Evolutionary conservation across 1,140 invertebrate species (phyloP).

Genomic region (Thereuonema tuberculata): DNA sequence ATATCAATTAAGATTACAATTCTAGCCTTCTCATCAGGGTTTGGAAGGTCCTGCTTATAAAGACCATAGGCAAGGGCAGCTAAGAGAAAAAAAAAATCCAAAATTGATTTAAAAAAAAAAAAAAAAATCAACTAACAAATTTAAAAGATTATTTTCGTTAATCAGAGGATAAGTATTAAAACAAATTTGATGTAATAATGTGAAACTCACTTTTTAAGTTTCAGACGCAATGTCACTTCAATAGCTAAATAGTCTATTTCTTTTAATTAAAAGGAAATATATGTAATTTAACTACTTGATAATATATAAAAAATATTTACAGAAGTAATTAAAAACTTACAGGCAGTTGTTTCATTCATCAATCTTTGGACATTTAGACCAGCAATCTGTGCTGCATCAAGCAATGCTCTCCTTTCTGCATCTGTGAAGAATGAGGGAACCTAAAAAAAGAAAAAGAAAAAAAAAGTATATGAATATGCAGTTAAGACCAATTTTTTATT

Average conservation of each 20-base stretch:
- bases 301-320: no score
- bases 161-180: no score
- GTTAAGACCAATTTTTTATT: background rate
- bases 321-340: no score
- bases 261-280: no score
- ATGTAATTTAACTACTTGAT: no score
- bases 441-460: conserved; percentile 26
- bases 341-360: conserved; percentile 91
- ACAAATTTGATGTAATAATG: no score
- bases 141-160: no score
- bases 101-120: no score
- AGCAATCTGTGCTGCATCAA: conserved; percentile 63
- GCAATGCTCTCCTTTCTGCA: conserved; percentile 72
- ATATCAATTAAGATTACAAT: conserved; percentile 89
- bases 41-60: conserved; percentile 89
- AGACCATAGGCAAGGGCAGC: conserved; percentile 91
- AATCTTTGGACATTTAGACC: conserved; percentile 86
- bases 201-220: no score
- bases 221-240: no score
- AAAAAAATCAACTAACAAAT: no score
- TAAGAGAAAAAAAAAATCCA: conserved; percentile 17
- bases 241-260: no score
- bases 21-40: conserved; percentile 64
- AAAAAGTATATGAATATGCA: background rate
- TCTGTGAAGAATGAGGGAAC: conserved; percentile 91